Evolutionary conservation across 2,888 invertebrate species (phyloP).

Genomic region (Cosmorhoe ocellata): DNA sequence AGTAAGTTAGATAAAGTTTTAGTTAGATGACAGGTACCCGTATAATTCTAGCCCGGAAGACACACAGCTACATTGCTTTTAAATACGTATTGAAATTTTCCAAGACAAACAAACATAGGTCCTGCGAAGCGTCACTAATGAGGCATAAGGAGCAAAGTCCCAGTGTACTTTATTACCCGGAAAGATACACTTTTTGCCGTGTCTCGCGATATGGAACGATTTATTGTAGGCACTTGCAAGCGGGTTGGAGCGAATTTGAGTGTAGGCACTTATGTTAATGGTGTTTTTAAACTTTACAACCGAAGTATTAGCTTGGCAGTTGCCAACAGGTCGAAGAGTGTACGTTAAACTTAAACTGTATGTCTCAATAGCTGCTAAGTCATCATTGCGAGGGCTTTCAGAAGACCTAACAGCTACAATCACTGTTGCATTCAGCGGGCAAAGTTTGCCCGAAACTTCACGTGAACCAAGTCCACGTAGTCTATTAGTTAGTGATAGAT

Average conservation of each 20-base stretch:
- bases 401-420: too few species aligned
- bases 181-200: slow-evolving; percentile 33
- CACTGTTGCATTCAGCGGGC: too few species aligned
- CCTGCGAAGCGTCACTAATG: slow-evolving; percentile 33
- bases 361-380: too few species aligned
- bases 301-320: too few species aligned
- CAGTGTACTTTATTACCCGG: slow-evolving; percentile 36
- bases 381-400: too few species aligned
- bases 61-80: slow-evolving; percentile 5
- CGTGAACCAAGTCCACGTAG: too few species aligned
- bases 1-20: too few species aligned
- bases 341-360: too few species aligned
- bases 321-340: too few species aligned
- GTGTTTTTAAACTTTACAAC: neutral
- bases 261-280: slow-evolving; percentile 3
- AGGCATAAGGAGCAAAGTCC: slow-evolving; percentile 28
- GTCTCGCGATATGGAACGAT: slow-evolving; percentile 25
- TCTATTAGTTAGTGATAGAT: too few species aligned
- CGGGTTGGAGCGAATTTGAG: slow-evolving; percentile 11
- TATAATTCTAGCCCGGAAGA: neutral
- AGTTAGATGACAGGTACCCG: too few species aligned
- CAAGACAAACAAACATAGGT: slow-evolving; percentile 2
- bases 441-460: too few species aligned
- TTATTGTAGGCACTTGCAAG: slow-evolving; percentile 9
- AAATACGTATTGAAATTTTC: neutral